Conservation (phyloP, 2,797 vertebrate genomes). For the Myotis daubentonii region DNA sequence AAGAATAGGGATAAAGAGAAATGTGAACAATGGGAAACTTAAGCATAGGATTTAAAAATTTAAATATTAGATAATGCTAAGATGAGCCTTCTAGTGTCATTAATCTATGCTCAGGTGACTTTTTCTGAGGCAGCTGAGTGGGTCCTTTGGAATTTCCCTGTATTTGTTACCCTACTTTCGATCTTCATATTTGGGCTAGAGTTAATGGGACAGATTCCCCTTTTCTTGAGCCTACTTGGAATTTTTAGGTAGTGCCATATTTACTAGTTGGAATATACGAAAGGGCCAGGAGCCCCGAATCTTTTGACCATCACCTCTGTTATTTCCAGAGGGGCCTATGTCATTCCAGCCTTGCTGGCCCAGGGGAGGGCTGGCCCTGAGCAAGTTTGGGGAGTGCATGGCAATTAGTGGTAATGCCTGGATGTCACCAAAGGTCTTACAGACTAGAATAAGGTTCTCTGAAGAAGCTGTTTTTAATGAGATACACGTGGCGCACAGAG, state of each 20-base stretch:
- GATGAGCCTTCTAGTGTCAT: neutral
- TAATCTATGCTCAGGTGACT: neutral
- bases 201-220: neutral
- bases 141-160: neutral
- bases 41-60: neutral
- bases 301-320: neutral
- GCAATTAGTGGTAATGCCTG: neutral
- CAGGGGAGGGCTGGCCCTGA: neutral
- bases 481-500: fast-evolving
- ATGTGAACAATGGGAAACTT: neutral
- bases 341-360: neutral
- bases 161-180: neutral
- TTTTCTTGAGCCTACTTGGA: neutral
- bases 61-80: neutral
- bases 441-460: neutral
- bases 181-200: neutral
- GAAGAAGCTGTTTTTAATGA: neutral
- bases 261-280: neutral
- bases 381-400: neutral
- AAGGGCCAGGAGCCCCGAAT: neutral
- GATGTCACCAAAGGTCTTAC: neutral
- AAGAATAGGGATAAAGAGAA: neutral
- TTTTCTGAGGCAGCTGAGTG: neutral
- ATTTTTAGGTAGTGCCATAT: neutral
- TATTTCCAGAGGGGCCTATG: neutral